These are phyloP conservation scores for Murina feae DNA, from an alignment of 2,113 vertebrate genomes.

Conservation along the genomic window DNA sequence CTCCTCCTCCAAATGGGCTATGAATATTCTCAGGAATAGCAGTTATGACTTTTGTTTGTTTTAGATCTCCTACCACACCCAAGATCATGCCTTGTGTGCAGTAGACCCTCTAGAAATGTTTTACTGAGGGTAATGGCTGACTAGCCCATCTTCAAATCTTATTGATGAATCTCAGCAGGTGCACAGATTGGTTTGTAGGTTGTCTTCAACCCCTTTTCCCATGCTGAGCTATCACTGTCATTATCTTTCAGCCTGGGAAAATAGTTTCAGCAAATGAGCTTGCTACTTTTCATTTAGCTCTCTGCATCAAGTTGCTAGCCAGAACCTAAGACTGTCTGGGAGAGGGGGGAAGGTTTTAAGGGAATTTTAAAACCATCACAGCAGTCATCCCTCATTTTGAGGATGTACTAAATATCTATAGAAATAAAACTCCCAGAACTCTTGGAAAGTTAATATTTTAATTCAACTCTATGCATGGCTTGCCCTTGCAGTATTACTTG, in stretches of 20 bases:
- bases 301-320: not conserved
- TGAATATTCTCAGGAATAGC: not conserved
- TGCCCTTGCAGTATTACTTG: not conserved
- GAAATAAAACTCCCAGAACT: constrained; percentile 48
- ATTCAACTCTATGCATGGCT: constrained; percentile 46
- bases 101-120: not conserved
- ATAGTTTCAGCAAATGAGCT: constrained; percentile 48
- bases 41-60: not conserved
- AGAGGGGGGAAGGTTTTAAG: not conserved
- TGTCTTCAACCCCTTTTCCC: constrained; percentile 21
- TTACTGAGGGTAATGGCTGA: not conserved
- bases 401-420: constrained; percentile 23
- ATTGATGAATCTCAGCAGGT: constrained; percentile 5
- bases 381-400: constrained; percentile 45
- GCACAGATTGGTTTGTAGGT: not conserved
- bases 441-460: constrained; percentile 61
- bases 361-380: constrained; percentile 31
- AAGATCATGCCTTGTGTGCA: not conserved
- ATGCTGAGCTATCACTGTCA: not conserved
- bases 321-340: not conserved
- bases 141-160: not conserved
- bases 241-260: constrained; percentile 47
- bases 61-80: not conserved
- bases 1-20: not conserved
- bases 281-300: constrained; percentile 34